Conservation (phyloP, 1,140 invertebrate genomes). For the Ephestia elutella region DNA sequence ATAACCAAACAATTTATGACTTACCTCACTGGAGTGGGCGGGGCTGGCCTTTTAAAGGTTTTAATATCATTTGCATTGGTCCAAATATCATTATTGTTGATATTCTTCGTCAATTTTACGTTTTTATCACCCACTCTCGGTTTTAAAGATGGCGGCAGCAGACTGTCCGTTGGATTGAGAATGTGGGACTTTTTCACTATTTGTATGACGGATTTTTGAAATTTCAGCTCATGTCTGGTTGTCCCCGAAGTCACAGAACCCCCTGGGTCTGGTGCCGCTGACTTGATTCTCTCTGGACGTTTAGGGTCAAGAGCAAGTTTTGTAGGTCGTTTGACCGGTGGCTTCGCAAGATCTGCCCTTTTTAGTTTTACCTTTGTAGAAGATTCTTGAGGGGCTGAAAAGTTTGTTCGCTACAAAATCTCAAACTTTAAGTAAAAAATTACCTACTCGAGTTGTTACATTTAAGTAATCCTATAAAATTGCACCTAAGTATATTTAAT, state of each 20-base stretch:
- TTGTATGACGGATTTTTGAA: constrained; percentile 47
- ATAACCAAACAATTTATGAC: constrained; percentile 11
- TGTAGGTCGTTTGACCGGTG: constrained; percentile 25
- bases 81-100: constrained; percentile 65
- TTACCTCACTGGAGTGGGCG: constrained; percentile 41
- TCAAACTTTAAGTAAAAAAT: background rate
- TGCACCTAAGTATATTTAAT: too few relatives aligned
- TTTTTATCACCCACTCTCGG: constrained; percentile 44
- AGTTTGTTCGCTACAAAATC: constrained; percentile 1
- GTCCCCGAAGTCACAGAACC: constrained; percentile 19
- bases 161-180: constrained; percentile 33
- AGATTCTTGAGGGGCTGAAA: constrained; percentile 26
- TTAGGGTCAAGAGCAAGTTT: constrained; percentile 23
- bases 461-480: too few relatives aligned
- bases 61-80: constrained; percentile 46
- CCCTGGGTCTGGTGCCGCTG: constrained; percentile 34
- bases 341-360: constrained; percentile 26
- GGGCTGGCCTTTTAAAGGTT: constrained; percentile 14
- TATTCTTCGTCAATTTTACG: constrained; percentile 48
- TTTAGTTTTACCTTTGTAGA: constrained; percentile 28
- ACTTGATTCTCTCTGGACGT: constrained; percentile 38
- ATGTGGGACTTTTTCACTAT: constrained; percentile 54
- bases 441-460: too few relatives aligned
- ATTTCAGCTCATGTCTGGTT: constrained; percentile 41
- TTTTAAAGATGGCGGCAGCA: constrained; percentile 57